A percentile compares a stretch with the other conserved stretches of the same genome.
Conservation (phyloP, 2,113 vertebrate genomes). For the Bufo gargarizans region DNA sequence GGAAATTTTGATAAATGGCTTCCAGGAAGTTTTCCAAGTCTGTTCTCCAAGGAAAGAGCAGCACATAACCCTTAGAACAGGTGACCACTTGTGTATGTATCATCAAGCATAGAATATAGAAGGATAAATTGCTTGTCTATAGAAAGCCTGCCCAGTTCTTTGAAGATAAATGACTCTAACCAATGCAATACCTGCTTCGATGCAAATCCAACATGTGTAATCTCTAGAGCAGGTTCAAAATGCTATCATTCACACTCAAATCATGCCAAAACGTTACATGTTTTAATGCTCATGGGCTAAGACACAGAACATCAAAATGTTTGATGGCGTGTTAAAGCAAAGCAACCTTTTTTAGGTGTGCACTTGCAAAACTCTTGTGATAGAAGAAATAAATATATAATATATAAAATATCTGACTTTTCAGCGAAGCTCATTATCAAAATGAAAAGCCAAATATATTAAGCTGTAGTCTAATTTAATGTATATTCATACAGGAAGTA, state of each 20-base stretch:
- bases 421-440: too few species aligned
- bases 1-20: slow-evolving; percentile 37
- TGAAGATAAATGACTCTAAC: slow-evolving; percentile 26
- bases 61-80: slow-evolving; percentile 11
- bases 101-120: not conserved
- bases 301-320: not conserved
- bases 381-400: too few species aligned
- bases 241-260: not conserved
- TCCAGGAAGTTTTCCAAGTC: slow-evolving; percentile 38
- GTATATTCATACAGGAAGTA: too few species aligned
- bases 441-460: too few species aligned
- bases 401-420: too few species aligned
- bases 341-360: not conserved
- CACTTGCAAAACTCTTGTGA: too few species aligned
- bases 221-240: slow-evolving; percentile 6
- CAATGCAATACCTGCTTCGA: slow-evolving; percentile 3
- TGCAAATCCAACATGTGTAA: not conserved
- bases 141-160: slow-evolving; percentile 2
- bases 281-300: not conserved
- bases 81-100: slow-evolving; percentile 20
- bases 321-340: not conserved
- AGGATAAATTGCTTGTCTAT: slow-evolving; percentile 45
- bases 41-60: slow-evolving; percentile 31
- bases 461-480: too few species aligned
- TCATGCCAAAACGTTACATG: not conserved